These are phyloP conservation scores for Dendrolimus kikuchii DNA, from an alignment of 1,140 invertebrate genomes.

Conservation along the genomic window DNA sequence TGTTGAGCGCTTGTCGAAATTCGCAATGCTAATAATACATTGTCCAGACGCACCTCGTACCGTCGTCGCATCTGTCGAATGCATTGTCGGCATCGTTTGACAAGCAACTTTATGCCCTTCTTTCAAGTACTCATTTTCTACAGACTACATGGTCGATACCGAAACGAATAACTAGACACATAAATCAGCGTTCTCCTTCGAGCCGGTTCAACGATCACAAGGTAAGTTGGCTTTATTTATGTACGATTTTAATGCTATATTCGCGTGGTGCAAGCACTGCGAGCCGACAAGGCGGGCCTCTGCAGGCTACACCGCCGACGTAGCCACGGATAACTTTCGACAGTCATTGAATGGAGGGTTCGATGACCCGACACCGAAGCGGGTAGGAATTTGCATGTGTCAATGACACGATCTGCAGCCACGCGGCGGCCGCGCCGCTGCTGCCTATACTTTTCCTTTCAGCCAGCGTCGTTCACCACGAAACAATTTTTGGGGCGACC, in stretches of 20 bases:
- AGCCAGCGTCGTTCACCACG: conserved; percentile 33
- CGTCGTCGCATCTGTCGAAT: conserved; percentile 26
- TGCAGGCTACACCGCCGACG: conserved; percentile 27
- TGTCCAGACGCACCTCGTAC: conserved; percentile 49
- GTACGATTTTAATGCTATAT: conserved; percentile 29
- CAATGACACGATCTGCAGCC: conserved; percentile 49
- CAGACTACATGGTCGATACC: conserved; percentile 17
- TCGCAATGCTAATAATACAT: conserved; percentile 60
- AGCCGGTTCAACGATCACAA: conserved; percentile 19
- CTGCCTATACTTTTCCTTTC: conserved; percentile 61
- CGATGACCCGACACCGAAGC: conserved; percentile 45
- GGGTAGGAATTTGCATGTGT: conserved; percentile 60
- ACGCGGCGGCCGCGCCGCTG: conserved; percentile 20
- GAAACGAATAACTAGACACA: conserved; percentile 34
- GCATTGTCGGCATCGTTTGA: conserved; percentile 14
- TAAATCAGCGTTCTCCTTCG: conserved; percentile 30
- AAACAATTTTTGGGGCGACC: conserved; percentile 49
- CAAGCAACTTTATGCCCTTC: conserved; percentile 22
- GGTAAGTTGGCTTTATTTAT: conserved; percentile 32
- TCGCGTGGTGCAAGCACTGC: conserved; percentile 21
- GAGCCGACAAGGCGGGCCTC: conserved; percentile 13
- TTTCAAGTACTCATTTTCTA: conserved; percentile 19
- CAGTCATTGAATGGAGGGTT: conserved; percentile 56
- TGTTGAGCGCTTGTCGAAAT: conserved; percentile 48
- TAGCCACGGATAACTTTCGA: conserved; percentile 54